These are phyloP conservation scores for Daubentonia madagascariensis DNA, from an alignment of 2,113 vertebrate genomes.

Conservation along the genomic window DNA sequence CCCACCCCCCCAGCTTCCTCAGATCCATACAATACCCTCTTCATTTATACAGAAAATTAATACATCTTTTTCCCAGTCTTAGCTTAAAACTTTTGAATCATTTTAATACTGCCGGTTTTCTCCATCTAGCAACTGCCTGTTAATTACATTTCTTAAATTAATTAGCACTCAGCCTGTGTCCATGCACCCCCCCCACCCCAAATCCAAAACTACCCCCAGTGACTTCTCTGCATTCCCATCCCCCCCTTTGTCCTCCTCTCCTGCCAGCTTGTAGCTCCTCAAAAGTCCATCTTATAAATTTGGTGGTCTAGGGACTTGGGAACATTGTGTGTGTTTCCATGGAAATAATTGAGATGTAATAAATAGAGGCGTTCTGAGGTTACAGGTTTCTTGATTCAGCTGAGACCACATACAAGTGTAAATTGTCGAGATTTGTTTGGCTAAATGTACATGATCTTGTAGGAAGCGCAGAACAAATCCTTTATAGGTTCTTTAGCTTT, in stretches of 20 bases:
- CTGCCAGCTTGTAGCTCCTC: conserved; percentile 45
- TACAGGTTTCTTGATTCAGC: conserved; percentile 84
- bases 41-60: conserved; percentile 4
- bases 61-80: background rate
- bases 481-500: conserved; percentile 55
- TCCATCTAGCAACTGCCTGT: conserved; percentile 64
- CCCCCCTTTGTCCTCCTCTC: conserved; percentile 53
- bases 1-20: background rate
- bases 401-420: conserved; percentile 82
- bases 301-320: conserved; percentile 78
- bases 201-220: background rate
- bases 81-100: conserved; percentile 60
- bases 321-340: conserved; percentile 82
- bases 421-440: conserved; percentile 78
- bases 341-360: conserved; percentile 88
- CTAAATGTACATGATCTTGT: conserved; percentile 64
- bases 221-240: background rate
- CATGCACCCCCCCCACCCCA: background rate
- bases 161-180: conserved; percentile 61
- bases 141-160: conserved; percentile 76
- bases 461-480: conserved; percentile 58
- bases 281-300: conserved; percentile 76
- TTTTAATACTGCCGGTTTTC: conserved; percentile 33
- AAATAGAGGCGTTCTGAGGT: conserved; percentile 85
- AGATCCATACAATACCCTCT: background rate